Percentiles rank a stretch among this genome's conserved stretches.
These are phyloP conservation scores for Drosophila putrida DNA, from an alignment of 2,888 invertebrate species.

Conservation along the genomic window DNA sequence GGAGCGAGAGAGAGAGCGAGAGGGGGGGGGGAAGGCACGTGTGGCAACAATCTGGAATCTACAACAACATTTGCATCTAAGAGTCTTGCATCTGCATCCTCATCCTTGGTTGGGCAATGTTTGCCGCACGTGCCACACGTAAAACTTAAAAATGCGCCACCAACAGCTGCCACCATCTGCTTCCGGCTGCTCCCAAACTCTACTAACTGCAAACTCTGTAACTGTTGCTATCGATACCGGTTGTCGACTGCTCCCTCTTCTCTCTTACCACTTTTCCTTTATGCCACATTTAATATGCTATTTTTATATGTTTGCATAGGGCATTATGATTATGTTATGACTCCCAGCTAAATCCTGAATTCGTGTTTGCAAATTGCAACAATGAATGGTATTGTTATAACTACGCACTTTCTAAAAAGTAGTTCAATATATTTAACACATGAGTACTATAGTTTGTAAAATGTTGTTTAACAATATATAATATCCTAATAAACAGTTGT, in stretches of 20 bases:
- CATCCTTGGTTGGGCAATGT: conserved; percentile 53
- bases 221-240: conserved; percentile 76
- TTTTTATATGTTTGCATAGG: conserved; percentile 43
- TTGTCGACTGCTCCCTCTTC: conserved; percentile 37
- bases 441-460: too few species aligned
- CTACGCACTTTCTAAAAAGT: not conserved
- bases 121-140: conserved; percentile 80
- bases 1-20: not conserved
- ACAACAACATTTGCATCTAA: conserved; percentile 53
- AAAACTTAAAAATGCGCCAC: conserved; percentile 79
- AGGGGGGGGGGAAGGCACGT: conserved; percentile 36
- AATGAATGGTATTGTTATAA: conserved; percentile 1
- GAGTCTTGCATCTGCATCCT: conserved; percentile 60
- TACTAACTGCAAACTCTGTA: conserved; percentile 54
- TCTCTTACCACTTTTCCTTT: conserved; percentile 3
- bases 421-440: too few species aligned
- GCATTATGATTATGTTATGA: conserved; percentile 53
- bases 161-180: conserved; percentile 68
- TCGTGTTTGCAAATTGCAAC: conserved; percentile 14
- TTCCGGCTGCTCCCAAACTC: conserved; percentile 56
- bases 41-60: conserved; percentile 40
- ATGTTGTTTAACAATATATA: too few species aligned
- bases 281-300: conserved; percentile 65
- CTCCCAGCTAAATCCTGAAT: conserved; percentile 14
- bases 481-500: too few species aligned